phyloP scores from a whole-genome alignment of 2,888 invertebrate species.

The Hypolimnas misippus region DNA sequence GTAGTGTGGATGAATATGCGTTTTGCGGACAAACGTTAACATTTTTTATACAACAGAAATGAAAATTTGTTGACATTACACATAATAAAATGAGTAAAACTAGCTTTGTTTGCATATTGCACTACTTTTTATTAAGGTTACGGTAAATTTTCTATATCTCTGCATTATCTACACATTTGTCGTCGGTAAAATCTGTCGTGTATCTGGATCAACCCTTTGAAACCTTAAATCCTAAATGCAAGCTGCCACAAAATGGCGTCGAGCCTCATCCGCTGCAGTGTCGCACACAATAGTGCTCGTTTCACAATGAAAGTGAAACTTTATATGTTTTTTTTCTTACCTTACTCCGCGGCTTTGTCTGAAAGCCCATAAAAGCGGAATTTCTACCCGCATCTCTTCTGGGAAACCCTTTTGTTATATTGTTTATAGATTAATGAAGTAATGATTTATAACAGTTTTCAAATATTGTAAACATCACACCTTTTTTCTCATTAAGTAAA shows the following conservation, averaged over 20 bases:
- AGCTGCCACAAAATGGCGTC: slow-evolving; percentile 55
- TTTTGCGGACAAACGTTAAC: too few relatives aligned
- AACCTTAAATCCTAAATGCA: slow-evolving; percentile 49
- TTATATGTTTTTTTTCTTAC: slow-evolving; percentile 61
- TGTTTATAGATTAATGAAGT: slow-evolving; percentile 46
- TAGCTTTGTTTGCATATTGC: too few relatives aligned
- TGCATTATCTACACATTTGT: too few relatives aligned
- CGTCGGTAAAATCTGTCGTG: background rate
- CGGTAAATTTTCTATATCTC: too few relatives aligned
- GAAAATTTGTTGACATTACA: too few relatives aligned
- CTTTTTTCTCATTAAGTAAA: too few relatives aligned
- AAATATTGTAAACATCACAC: too few relatives aligned
- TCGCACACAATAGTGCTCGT: slow-evolving; percentile 56
- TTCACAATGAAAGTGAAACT: slow-evolving; percentile 71
- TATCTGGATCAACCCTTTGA: slow-evolving; percentile 29
- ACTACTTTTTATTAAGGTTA: too few relatives aligned
- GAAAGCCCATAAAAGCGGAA: slow-evolving; percentile 54
- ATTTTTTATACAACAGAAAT: too few relatives aligned
- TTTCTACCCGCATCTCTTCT: slow-evolving; percentile 59
- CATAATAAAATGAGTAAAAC: too few relatives aligned
- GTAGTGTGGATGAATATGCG: too few relatives aligned
- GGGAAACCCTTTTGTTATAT: slow-evolving; percentile 61
- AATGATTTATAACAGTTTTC: slow-evolving; percentile 22
- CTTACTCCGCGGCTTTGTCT: slow-evolving; percentile 54
- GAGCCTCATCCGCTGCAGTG: slow-evolving; percentile 51